Evolutionary conservation across 2,797 vertebrate genomes (phyloP).

Genomic region (Sebastes aleutianus): DNA sequence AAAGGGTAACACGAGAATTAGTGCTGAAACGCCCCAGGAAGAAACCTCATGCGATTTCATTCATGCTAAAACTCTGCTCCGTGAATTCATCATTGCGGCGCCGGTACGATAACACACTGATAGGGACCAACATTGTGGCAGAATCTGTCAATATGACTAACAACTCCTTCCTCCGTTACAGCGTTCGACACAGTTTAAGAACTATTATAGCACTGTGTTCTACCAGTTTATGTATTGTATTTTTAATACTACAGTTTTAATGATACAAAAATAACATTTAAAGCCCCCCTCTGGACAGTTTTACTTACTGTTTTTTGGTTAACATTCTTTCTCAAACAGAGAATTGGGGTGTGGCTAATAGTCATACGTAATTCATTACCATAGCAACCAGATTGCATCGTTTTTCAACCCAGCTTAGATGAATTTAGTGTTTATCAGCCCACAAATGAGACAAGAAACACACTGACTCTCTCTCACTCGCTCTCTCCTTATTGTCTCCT

Average conservation of each 20-base stretch:
- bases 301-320: too few relatives aligned
- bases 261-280: too few relatives aligned
- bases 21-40: neutral
- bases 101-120: neutral
- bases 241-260: neutral
- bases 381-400: too few relatives aligned
- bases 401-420: too few relatives aligned
- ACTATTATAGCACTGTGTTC: neutral
- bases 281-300: too few relatives aligned
- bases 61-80: slow-evolving; percentile 10
- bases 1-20: slow-evolving; percentile 13
- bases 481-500: too few relatives aligned
- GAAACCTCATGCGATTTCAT: slow-evolving; percentile 19
- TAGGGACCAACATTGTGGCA: neutral
- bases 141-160: neutral
- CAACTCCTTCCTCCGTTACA: neutral
- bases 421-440: too few relatives aligned
- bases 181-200: neutral
- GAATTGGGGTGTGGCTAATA: too few relatives aligned
- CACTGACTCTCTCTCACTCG: too few relatives aligned
- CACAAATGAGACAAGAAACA: too few relatives aligned
- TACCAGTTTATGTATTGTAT: neutral
- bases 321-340: too few relatives aligned
- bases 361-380: too few relatives aligned
- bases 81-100: slow-evolving; percentile 4